Evolutionary conservation across 2,888 invertebrate species (phyloP).

Genomic region (Cinara cedri): DNA sequence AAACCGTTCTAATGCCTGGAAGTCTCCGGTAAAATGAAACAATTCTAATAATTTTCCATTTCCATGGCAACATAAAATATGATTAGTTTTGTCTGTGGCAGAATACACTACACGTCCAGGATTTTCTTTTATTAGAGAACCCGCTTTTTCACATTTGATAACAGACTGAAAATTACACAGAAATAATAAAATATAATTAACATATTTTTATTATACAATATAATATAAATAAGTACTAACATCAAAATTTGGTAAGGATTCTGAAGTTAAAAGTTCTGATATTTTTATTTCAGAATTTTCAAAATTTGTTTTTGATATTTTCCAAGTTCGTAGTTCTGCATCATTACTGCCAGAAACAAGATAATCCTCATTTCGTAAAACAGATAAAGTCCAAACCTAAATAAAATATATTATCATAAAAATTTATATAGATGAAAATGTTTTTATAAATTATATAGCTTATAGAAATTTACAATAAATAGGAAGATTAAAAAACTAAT

Average conservation of each 20-base stretch:
- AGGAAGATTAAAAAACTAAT: too few relatives aligned
- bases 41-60: constrained; percentile 33
- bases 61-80: constrained; percentile 72
- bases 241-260: constrained; percentile 66
- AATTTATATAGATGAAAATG: neutral
- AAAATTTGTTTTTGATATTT: constrained; percentile 69
- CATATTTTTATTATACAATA: neutral
- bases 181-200: neutral
- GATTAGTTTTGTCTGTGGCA: constrained; percentile 73
- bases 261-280: constrained; percentile 65
- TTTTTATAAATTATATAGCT: too few relatives aligned
- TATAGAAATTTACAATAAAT: too few relatives aligned
- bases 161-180: constrained; percentile 66
- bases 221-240: constrained; percentile 63
- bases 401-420: neutral
- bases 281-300: constrained; percentile 64
- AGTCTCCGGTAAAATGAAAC: constrained; percentile 27
- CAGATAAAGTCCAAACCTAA: constrained; percentile 83
- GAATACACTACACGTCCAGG: constrained; percentile 81
- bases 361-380: constrained; percentile 79
- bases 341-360: constrained; percentile 89
- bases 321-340: constrained; percentile 84
- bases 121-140: constrained; percentile 79
- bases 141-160: constrained; percentile 78
- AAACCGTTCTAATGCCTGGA: constrained; percentile 30